These are phyloP conservation scores for Drosophila nigricruria DNA, from an alignment of 2,888 invertebrate genomes.

Conservation along the genomic window DNA sequence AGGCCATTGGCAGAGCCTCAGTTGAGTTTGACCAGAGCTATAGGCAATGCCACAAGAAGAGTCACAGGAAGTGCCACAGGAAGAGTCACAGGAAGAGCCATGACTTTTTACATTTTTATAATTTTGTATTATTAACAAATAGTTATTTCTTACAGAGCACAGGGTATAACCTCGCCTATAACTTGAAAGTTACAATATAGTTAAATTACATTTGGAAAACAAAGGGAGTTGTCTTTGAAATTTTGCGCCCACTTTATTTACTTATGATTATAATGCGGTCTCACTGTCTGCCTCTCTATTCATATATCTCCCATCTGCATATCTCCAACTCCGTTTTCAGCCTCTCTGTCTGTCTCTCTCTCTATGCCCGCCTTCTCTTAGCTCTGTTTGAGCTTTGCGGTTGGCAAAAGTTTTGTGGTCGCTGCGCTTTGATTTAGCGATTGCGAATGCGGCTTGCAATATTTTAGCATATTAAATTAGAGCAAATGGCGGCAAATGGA, in stretches of 20 bases:
- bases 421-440: constrained; percentile 68
- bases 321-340: constrained; percentile 4
- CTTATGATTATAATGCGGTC: constrained; percentile 56
- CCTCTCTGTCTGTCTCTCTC: background rate
- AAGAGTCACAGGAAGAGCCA: too few relatives aligned
- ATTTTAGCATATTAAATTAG: constrained; percentile 81
- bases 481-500: constrained; percentile 64
- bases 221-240: constrained; percentile 6
- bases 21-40: too few relatives aligned
- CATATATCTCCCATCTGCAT: constrained; percentile 1
- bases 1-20: too few relatives aligned
- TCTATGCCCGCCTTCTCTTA: background rate
- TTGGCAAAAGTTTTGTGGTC: constrained; percentile 67
- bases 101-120: too few relatives aligned
- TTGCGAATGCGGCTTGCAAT: constrained; percentile 61
- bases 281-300: constrained; percentile 11
- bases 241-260: constrained; percentile 36
- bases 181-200: background rate
- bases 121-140: background rate
- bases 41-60: too few relatives aligned
- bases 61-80: too few relatives aligned
- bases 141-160: background rate
- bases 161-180: background rate
- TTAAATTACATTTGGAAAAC: constrained; percentile 29
- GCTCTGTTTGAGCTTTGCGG: constrained; percentile 51